Base-by-base conservation (phyloP, 2,113 vertebrate species). In the Cyanoramphus novaezelandiae region DNA sequence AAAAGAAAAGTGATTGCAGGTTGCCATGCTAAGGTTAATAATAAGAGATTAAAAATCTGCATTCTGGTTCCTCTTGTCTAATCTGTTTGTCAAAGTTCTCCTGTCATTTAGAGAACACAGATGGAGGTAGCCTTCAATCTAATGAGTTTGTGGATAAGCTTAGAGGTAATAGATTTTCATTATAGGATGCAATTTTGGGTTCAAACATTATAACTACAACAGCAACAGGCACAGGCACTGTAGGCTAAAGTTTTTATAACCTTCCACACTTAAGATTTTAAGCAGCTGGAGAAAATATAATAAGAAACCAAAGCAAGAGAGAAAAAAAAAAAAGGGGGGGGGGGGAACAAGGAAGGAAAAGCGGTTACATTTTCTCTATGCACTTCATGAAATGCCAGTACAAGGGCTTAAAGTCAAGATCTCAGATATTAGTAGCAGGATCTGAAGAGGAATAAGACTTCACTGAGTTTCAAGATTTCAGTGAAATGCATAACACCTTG, bases 331-430 rank as follows among this genome's bases (percentile, higher is more conserved):
- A 3, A 37, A 46, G 31, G n/a, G n/a, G n/a, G n/a, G n/a, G 27
- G 7, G 2, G 7, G 0, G 8, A 37, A 31, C 1, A 31, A 31
- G 2, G 6, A 15, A 59, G 20, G 4, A 4, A 52, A 4, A 20
- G 1, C 10, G 0, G 1, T 4, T 14, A 6, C 8, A 7, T 1
- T 74, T 84, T 75, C 3, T 67, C 5, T 50, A 9, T 18, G 24
- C 25, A 25, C 0, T 59, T 82, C 19, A 5, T 57, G 17, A 82
- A 70, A 46, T 53, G 17, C 5, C 3, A 75, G 7, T 67, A 13
- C 8, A 49, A 5, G 64, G 7, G 14, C 52, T 92, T 88, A 21
- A 76, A 44, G 7, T 55, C 27, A 68, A 75, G 44, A 74, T 8
- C 9, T 57, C 37, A 31, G 15, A 60, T 68, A 33, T 27, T 76